Evolutionary conservation across 2,797 vertebrate genomes (phyloP), one percentile per base, ranked within the genome.

Genomic region (Sciurus vulgaris): DNA sequence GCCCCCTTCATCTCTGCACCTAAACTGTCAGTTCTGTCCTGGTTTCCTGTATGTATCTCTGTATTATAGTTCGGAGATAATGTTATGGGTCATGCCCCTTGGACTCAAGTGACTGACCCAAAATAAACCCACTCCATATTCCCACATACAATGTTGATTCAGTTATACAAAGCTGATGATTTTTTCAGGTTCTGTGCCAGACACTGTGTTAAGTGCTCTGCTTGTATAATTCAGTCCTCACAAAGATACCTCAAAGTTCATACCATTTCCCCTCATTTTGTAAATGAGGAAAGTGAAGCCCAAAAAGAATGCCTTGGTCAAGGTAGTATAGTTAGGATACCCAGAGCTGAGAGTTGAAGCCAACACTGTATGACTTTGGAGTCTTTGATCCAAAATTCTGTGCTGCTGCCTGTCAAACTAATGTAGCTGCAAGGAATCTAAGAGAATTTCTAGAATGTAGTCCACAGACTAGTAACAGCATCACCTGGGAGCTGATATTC

Each of bases 331-430:
- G 17, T 33, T 38, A 61, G 41, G 15, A 65, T 94, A 22, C n/a
- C 41, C 67, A 92, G 44, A 92, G n/a, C 11, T 35, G 47, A 84
- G 51, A 86, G 35, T 76, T 78, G 49, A 84, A 88, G 47, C 33
- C 47, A 67, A 87, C 76, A 86, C 18, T 86, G 38, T 74, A 35
- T 1, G 9, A 76, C 47, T 79, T 59, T 33, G 20, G 49, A 91
- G 59, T 86, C 47, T 92, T 85, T 88, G 89, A 92, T 90, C 74
- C n/a, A 79, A 47, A 94, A 84, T 91, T 95, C 49, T 65, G 20
- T 86, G 20, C 20, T 86, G 30, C 67, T 86, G 15, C n/a, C 49
- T 70, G 41, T 94, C 84, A 96, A 85, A 74, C 20, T 63, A 91
- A 38, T 49, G 44, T 12, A 89, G 28, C 3, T 70, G 15, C 77